Conservation (phyloP, 2,888 invertebrate genomes). For the Parnassius smintheus region DNA sequence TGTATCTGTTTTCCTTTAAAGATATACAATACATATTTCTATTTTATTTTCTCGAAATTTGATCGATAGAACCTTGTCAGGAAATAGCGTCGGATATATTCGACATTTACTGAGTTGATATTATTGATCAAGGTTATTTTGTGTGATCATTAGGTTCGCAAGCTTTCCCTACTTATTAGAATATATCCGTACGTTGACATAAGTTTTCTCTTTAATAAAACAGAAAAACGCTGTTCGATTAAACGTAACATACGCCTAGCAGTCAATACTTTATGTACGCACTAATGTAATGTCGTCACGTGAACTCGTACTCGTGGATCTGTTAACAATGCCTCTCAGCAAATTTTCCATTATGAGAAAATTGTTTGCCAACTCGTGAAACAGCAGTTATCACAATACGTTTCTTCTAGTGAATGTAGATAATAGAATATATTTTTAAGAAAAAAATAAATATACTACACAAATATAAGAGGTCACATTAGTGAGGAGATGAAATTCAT, state of each 20-base stretch:
- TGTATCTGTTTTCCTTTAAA: too few species aligned
- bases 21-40: too few species aligned
- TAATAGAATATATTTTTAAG: conserved; percentile 1
- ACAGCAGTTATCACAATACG: conserved; percentile 41
- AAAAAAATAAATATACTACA: neutral
- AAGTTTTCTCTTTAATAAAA: conserved; percentile 57
- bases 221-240: conserved; percentile 40
- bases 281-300: conserved; percentile 54
- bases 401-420: conserved; percentile 40
- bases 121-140: conserved; percentile 35
- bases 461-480: too few species aligned
- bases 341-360: conserved; percentile 67
- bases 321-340: conserved; percentile 51
- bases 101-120: conserved; percentile 29
- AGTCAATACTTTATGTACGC: conserved; percentile 37
- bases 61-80: too few species aligned
- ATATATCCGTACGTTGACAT: conserved; percentile 42
- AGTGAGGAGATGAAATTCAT: too few species aligned
- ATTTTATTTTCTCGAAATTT: too few species aligned
- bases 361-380: conserved; percentile 55
- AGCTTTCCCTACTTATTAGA: conserved; percentile 52
- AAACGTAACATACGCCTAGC: conserved; percentile 28
- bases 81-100: neutral
- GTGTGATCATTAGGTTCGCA: conserved; percentile 35
- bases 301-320: conserved; percentile 41